Evolutionary conservation across 2,113 vertebrate species (phyloP), one percentile per base, ranked within the genome.

Genomic region (Centrocercus urophasianus): DNA sequence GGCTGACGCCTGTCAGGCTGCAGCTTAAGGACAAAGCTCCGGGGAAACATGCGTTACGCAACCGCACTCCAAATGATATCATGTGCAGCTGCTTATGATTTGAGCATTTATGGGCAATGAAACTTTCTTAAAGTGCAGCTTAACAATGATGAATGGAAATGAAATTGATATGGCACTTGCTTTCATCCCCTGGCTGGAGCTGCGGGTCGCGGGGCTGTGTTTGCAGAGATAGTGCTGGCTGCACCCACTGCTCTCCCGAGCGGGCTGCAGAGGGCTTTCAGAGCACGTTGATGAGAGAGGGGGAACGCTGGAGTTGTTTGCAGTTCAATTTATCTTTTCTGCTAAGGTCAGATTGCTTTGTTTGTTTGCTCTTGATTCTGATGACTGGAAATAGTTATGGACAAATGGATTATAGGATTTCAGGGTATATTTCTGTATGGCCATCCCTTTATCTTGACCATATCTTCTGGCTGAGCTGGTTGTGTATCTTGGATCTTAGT

Each of bases 1-100:
- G 43, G 56, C 95, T 97, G 97, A 96, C 81, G 97, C 91, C 98
- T 98, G 97, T 97, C 97, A 83, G 95, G 92, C 83, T 89, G 86
- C 87, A 89, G 97, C 97, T 97, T 96, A 97, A 95, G 89, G 71
- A 88, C 78, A 93, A 95, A 94, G 82, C 98, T 96, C 95, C 0
- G 27, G 97, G 96, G 98, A 97, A 79, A 89, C 10, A 47, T 24
- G 3, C 3, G 90, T 95, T 93, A 70, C 36, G 77, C 89, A 89
- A 93, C 83, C 61, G 1, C 61, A 63, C 97, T 94, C 93, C 30
- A 91, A 97, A 97, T 81, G 90, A 84, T 93, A 97, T 92, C 95
- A 64, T 86, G 94, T 74, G 91, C 97, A 97, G 96, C 96, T 97
- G 97, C 93, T 96, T 94, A 82, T 91, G 81, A 90, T 74, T 64